Base-by-base conservation (phyloP, 2,888 invertebrate species). In the Lacanobia oleracea region DNA sequence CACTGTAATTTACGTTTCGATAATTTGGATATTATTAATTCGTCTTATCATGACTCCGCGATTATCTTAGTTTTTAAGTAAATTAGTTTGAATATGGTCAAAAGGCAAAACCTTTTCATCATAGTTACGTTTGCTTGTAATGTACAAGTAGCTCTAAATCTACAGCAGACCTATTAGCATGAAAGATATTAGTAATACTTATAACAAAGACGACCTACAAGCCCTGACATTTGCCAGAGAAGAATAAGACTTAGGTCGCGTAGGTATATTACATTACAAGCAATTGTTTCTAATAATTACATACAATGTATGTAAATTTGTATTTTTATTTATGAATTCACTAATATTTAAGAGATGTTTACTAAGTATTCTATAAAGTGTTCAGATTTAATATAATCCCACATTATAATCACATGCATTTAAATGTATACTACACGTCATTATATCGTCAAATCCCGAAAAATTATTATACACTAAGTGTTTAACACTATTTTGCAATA, bases 401-500 rank as follows among this genome's bases (percentile, higher is more conserved):
- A 83, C 67, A 72, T 75, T 72, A 71, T 72, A 77, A 71, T 75
- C 74, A 78, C 67, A 67, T 72, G 76, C 81, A 85, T 79, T 82
- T 76, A 72, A 76, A 73, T 75, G 62, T 75, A 75, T 67, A 54
- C 50, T 75, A 62, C 65, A 79, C 66, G 51, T 65, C 40, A 64
- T 75, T 59, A 64, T 62, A 67, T 70, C 60, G 53, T 75, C 33
- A 61, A 69, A 80, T 75, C 23, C 60, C 62, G 54, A 67, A 43
- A 57, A 62, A 67, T 53, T 33, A 48, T 74, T 45, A 51, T 56
- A 18, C 54, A 74, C 7, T 51, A 40, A 61, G 86, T 88, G 87
- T 87, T 79, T 81, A 79, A 86, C 87, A 78, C 76, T 86, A 71
- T 79, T 86, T 89, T 87, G 87, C 88, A 88, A 87, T 86, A 87